Evolutionary conservation across 92 coral and sea anemone species (phyloP).

Genomic region (Epizoanthus stellaris): DNA sequence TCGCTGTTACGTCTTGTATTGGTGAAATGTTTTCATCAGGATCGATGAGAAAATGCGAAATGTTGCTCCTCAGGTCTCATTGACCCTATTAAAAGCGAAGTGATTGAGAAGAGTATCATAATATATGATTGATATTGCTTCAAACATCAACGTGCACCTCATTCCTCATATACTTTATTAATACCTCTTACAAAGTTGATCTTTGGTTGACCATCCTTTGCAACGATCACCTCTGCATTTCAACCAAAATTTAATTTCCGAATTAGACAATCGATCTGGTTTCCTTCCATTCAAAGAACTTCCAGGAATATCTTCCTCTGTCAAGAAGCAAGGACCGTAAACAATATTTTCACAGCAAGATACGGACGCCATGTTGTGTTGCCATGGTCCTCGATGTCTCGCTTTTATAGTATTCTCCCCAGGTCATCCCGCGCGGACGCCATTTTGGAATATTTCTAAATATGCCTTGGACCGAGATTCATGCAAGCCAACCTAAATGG

Average conservation of each 20-base stretch:
- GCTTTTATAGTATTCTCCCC: constrained; percentile 9
- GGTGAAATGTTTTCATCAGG: constrained; percentile 24
- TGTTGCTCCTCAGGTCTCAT: constrained; percentile 9
- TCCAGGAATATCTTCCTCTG: constrained; percentile 60
- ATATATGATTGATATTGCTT: neutral
- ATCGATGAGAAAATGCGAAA: constrained; percentile 14
- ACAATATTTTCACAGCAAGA: constrained; percentile 2
- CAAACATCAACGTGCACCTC: too few species aligned
- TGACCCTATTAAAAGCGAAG: constrained; percentile 7
- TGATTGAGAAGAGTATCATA: too few species aligned
- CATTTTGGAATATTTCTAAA: constrained; percentile 8
- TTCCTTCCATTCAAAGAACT: constrained; percentile 49
- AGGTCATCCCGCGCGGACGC: constrained; percentile 17
- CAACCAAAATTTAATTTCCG: constrained; percentile 55
- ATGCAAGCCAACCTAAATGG: too few species aligned
- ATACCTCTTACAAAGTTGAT: constrained; percentile 31
- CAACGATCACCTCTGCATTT: constrained; percentile 49
- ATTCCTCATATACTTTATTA: too few species aligned
- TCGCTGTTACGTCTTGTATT: constrained; percentile 33
- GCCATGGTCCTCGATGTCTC: constrained; percentile 47
- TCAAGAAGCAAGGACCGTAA: constrained; percentile 45
- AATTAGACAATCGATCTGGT: constrained; percentile 40
- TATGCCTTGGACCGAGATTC: too few species aligned
- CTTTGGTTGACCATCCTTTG: constrained; percentile 60
- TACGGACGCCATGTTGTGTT: neutral